phyloP scores from a whole-genome alignment of 92 coral and sea anemone genomes.

The Anthopleura xanthogrammica region DNA sequence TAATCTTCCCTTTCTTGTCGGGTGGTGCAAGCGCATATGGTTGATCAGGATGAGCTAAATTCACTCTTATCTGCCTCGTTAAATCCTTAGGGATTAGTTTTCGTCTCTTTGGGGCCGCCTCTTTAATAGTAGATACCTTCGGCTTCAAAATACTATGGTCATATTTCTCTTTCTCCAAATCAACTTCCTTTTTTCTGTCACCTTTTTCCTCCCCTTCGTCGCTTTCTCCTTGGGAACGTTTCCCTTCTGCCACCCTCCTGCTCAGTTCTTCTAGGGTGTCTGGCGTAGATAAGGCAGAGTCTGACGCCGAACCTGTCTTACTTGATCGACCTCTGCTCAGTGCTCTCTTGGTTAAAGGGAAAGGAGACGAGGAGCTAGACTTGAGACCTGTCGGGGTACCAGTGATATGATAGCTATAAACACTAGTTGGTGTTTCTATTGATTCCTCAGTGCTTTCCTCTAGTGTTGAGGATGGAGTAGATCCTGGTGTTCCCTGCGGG shows the following conservation, averaged over 20 bases:
- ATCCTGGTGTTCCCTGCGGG: background rate
- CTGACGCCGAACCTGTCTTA: slow-evolving; percentile 21
- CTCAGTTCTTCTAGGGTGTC: slow-evolving; percentile 26
- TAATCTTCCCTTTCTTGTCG: slow-evolving; percentile 19
- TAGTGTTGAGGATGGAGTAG: background rate
- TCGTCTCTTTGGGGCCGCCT: background rate
- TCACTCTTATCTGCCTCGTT: background rate
- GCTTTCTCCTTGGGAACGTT: background rate
- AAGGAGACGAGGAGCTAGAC: slow-evolving; percentile 31
- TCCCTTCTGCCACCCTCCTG: background rate
- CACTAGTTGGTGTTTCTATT: background rate
- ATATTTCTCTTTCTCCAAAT: background rate
- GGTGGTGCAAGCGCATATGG: slow-evolving; percentile 39
- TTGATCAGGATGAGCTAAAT: slow-evolving; percentile 25
- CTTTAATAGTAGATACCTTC: background rate
- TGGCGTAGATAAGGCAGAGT: slow-evolving; percentile 38
- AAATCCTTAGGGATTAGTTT: background rate
- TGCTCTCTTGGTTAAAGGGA: slow-evolving; percentile 21
- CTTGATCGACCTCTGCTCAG: slow-evolving; percentile 10
- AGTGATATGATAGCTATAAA: background rate
- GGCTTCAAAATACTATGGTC: background rate
- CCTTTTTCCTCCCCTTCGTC: background rate
- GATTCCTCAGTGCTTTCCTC: background rate
- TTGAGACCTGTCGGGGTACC: slow-evolving; percentile 18
- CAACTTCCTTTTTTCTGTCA: background rate